These are phyloP conservation scores for Rhineura floridana DNA, from an alignment of 2,113 vertebrate genomes.

Conservation along the genomic window DNA sequence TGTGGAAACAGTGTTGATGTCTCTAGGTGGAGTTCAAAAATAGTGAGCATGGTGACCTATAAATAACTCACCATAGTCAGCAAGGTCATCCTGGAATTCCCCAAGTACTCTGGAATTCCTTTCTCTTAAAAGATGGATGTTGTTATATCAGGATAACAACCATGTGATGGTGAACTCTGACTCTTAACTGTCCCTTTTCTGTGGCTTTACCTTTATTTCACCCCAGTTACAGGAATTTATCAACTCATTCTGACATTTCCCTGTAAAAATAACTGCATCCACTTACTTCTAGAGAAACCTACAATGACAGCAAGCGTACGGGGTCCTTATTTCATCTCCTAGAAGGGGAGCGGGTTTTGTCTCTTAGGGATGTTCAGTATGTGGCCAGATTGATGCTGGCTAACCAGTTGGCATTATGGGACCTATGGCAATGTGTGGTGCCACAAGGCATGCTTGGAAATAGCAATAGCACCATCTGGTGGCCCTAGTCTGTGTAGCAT, in stretches of 20 bases:
- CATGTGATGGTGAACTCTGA: background rate
- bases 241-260: background rate
- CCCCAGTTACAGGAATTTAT: background rate
- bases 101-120: background rate
- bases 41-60: background rate
- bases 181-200: background rate
- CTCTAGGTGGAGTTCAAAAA: background rate
- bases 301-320: background rate
- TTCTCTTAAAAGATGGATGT: background rate
- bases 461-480: background rate
- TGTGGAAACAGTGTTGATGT: background rate
- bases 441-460: background rate
- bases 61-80: too few relatives aligned
- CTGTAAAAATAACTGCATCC: background rate
- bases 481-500: background rate
- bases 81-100: background rate
- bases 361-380: background rate
- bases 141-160: background rate
- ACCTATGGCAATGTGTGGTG: background rate
- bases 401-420: background rate
- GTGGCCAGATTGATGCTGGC: too few relatives aligned
- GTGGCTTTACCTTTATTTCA: background rate
- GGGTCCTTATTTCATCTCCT: background rate
- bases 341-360: background rate
- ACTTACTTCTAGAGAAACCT: background rate